Base-by-base conservation (phyloP, 2,797 vertebrate species). In the Microtus agrestis region DNA sequence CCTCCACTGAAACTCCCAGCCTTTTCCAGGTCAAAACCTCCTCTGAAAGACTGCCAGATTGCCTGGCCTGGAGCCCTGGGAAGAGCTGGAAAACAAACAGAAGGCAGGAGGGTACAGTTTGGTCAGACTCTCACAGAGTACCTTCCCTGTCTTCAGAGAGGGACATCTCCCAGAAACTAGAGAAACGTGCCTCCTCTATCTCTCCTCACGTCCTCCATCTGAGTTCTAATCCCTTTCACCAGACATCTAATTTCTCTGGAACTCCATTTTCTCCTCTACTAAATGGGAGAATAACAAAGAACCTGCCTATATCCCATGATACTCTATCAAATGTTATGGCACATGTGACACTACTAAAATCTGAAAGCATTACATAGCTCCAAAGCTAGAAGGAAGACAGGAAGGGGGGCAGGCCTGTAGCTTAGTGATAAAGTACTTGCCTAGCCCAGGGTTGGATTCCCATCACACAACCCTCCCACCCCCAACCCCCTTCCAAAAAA, bases 201-300 rank as follows among this genome's bases (percentile, higher is more conserved):
- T 59, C 56, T 59, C n/a, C n/a, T 6, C 65, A 65, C 10, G 48
- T 48, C 17, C 51, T 95, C 11, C 37, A 80, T 37, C 5, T 78
- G 74, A 67, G 8, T 31, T 15, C 51, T 25, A 6, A 48, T 7
- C 40, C 73, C 73, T 88, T n/a, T 19, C 40, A 40, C 67, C 82
- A 87, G 80, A 46, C 48, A 61, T 37, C 48, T 43, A 65, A 61
- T 19, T 25, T 82, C 27, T 37, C 15, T 3, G 40, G 23, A 63
- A 78, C 51, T 78, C 27, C 37, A 54, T 90, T 90, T 93, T 90
- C 87, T 97, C 67, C 76, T 85, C 84, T 82, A 54, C 43, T 40
- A 85, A 81, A n/a, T 40, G 78, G 5, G 86, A 40, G 46, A 92
- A 76, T 69, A 63, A n/a, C 3, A 88, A 80, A 46, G 21, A 37